Percentiles rank a stretch among this genome's conserved stretches.
Evolutionary conservation across 1,140 invertebrate species (phyloP).

Genomic region (Theocolax elegans): DNA sequence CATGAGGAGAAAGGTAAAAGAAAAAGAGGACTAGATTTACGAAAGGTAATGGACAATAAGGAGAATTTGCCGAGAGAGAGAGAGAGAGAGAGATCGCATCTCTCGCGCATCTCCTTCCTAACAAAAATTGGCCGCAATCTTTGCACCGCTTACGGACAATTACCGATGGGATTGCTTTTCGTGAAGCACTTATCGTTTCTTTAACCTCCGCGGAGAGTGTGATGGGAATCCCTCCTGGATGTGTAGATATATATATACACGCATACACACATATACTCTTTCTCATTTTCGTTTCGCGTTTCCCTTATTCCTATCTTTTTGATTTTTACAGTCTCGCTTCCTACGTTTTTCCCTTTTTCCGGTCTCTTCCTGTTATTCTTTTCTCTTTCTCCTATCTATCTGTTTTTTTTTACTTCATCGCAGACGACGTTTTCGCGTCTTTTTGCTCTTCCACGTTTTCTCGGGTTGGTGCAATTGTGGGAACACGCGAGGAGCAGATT

Average conservation of each 20-base stretch:
- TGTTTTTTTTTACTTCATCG: background rate
- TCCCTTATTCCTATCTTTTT: conserved; percentile 21
- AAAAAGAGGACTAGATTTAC: background rate
- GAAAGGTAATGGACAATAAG: conserved; percentile 32
- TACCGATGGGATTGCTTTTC: conserved; percentile 53
- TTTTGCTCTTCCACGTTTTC: background rate
- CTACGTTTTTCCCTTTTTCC: conserved; percentile 4
- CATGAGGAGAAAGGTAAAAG: no score
- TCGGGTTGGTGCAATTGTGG: background rate
- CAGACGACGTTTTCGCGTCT: background rate
- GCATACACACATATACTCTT: no score
- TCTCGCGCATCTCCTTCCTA: background rate
- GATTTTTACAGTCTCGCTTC: conserved; percentile 11
- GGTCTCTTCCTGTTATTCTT: background rate
- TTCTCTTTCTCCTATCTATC: background rate
- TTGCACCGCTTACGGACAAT: conserved; percentile 55
- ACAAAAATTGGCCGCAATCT: conserved; percentile 55
- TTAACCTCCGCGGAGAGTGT: no score
- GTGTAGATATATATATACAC: no score
- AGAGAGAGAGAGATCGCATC: background rate
- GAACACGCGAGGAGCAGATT: background rate
- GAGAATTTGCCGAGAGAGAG: background rate
- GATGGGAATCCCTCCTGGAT: no score
- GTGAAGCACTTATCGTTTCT: background rate
- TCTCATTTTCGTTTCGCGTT: background rate